Percentiles rank a stretch among this genome's conserved stretches.
Evolutionary conservation across 2,888 invertebrate genomes (phyloP).

Genomic region (Spodoptera littoralis): DNA sequence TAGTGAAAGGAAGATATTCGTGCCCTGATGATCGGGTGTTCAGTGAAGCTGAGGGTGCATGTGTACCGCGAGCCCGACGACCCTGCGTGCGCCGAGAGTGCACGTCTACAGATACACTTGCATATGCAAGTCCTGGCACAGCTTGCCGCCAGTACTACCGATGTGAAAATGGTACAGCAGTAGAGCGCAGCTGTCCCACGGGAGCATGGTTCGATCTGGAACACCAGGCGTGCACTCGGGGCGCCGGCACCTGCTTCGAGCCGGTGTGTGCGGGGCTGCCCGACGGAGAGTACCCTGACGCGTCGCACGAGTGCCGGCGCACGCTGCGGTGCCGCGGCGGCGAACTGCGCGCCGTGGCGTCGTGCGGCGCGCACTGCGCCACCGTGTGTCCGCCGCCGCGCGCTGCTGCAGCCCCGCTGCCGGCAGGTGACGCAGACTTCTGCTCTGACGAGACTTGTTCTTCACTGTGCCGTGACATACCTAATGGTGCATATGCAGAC

Average conservation of each 20-base stretch:
- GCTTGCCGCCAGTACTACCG: slow-evolving; percentile 89
- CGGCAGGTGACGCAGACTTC: slow-evolving; percentile 86
- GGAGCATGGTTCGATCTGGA: slow-evolving; percentile 89
- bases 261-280: slow-evolving; percentile 88
- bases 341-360: slow-evolving; percentile 74
- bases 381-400: slow-evolving; percentile 80
- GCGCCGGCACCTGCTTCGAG: slow-evolving; percentile 89
- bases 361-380: slow-evolving; percentile 71
- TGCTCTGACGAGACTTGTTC: slow-evolving; percentile 85
- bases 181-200: slow-evolving; percentile 85
- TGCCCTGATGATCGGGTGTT: slow-evolving; percentile 81
- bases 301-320: slow-evolving; percentile 88
- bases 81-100: slow-evolving; percentile 81
- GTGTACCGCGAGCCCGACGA: slow-evolving; percentile 74
- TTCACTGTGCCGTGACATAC: slow-evolving; percentile 83
- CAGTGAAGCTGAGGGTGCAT: slow-evolving; percentile 80
- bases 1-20: slow-evolving; percentile 70
- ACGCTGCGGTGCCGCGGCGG: slow-evolving; percentile 85
- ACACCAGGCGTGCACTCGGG: slow-evolving; percentile 85
- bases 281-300: slow-evolving; percentile 88
- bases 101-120: slow-evolving; percentile 72
- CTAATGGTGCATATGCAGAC: slow-evolving; percentile 89
- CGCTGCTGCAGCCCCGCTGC: slow-evolving; percentile 78
- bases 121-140: slow-evolving; percentile 88
- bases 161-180: slow-evolving; percentile 84